Evolutionary conservation across 2,888 invertebrate genomes (phyloP).

Genomic region (Brassicogethes aeneus): DNA sequence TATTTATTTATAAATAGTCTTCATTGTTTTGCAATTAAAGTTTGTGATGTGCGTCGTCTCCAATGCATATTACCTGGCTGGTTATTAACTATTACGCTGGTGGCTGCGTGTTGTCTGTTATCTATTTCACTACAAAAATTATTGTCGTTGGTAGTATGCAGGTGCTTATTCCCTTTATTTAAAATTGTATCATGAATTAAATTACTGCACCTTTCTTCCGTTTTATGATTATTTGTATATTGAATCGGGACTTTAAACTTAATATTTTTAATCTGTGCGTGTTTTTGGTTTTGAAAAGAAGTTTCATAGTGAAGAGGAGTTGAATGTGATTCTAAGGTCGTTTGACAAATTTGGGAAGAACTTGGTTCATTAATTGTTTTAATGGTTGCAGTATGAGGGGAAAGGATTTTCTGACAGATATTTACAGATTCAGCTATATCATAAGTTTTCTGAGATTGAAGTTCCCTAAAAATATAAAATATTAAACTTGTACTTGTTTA

Average conservation of each 20-base stretch:
- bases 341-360: conserved; percentile 27
- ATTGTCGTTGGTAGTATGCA: conserved; percentile 16
- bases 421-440: conserved; percentile 34
- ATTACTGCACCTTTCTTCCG: conserved; percentile 14
- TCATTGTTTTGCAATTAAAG: no score
- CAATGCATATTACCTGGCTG: conserved; percentile 40
- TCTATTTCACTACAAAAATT: conserved; percentile 24
- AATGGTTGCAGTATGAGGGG: conserved; percentile 20
- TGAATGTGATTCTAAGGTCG: conserved; percentile 23
- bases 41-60: conserved; percentile 41
- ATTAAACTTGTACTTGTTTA: no score
- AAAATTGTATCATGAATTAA: conserved; percentile 13
- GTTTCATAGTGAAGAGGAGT: conserved; percentile 30
- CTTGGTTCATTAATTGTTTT: conserved; percentile 13
- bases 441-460: no score
- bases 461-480: no score
- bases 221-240: conserved; percentile 30
- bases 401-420: conserved; percentile 36
- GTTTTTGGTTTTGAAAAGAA: conserved; percentile 33
- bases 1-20: no score
- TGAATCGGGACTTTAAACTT: conserved; percentile 40
- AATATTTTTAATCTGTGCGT: conserved; percentile 39
- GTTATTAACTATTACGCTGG: conserved; percentile 29
- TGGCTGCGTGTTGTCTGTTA: conserved; percentile 20
- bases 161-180: conserved; percentile 8